These are phyloP conservation scores for Motacilla alba DNA, from an alignment of 2,113 vertebrate genomes.

Conservation along the genomic window DNA sequence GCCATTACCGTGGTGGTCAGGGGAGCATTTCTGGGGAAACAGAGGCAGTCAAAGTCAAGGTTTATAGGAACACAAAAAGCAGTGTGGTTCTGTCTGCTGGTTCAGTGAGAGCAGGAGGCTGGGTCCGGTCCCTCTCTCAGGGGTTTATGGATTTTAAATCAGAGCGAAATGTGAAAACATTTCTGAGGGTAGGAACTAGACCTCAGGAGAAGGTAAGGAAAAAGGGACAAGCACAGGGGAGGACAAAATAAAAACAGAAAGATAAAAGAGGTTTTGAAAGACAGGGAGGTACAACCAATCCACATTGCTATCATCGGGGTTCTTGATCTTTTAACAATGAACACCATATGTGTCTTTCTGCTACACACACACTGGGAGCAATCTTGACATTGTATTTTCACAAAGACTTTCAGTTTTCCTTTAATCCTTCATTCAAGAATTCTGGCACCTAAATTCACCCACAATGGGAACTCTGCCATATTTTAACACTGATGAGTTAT, in stretches of 20 bases:
- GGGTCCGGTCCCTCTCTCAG: background rate
- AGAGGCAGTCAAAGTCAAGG: background rate
- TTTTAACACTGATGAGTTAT: background rate
- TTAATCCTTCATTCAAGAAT: constrained; percentile 24
- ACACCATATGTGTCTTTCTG: background rate
- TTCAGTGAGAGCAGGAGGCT: background rate
- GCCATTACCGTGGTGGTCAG: background rate
- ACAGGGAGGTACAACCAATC: background rate
- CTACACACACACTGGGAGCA: background rate
- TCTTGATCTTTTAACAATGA: background rate
- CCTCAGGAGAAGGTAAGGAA: background rate
- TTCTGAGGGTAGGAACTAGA: background rate
- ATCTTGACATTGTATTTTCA: background rate
- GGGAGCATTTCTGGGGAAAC: background rate
- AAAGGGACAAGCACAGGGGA: background rate
- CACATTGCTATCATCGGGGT: background rate
- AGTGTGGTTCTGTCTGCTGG: background rate
- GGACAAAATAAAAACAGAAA: background rate
- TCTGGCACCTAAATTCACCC: background rate
- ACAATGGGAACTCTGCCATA: constrained; percentile 12
- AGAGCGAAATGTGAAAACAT: background rate
- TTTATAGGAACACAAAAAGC: background rate
- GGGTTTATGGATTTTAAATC: background rate
- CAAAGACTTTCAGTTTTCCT: background rate
- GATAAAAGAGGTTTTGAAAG: background rate